Conservation (phyloP, 2,113 vertebrate genomes). For the Apteryx mantelli region DNA sequence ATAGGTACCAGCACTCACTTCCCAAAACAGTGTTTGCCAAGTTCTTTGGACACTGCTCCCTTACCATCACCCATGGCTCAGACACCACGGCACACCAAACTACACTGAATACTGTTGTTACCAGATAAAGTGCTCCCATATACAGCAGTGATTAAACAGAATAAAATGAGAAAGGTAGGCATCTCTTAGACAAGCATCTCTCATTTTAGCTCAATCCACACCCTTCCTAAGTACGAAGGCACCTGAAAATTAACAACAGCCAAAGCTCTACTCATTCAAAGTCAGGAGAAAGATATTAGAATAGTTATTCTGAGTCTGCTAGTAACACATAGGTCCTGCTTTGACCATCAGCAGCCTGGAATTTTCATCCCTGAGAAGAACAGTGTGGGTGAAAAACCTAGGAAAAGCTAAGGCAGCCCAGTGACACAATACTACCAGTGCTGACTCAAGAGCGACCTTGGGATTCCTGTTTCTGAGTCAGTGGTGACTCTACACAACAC, state of each 20-base stretch:
- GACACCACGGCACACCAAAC: neutral
- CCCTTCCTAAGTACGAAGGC: neutral
- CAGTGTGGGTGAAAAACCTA: neutral
- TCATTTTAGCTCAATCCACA: neutral
- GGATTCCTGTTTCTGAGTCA: constrained; percentile 32
- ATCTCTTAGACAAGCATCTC: neutral
- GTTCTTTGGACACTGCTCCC: neutral
- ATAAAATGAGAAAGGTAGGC: neutral
- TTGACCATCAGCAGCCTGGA: too few relatives aligned
- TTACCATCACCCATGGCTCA: neutral
- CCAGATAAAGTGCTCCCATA: neutral
- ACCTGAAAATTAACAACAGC: neutral
- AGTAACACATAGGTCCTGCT: too few relatives aligned
- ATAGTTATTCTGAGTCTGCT: too few relatives aligned
- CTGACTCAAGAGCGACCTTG: neutral
- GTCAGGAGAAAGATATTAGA: neutral
- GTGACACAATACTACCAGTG: neutral
- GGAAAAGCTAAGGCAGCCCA: neutral
- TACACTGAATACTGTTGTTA: neutral
- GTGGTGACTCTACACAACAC: neutral
- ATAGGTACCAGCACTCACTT: neutral
- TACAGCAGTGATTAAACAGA: neutral
- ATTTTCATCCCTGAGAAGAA: too few relatives aligned
- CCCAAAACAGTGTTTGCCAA: neutral
- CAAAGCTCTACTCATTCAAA: neutral